Base-by-base conservation (phyloP, 1,140 invertebrate species). In the Heliothis subflexa region DNA sequence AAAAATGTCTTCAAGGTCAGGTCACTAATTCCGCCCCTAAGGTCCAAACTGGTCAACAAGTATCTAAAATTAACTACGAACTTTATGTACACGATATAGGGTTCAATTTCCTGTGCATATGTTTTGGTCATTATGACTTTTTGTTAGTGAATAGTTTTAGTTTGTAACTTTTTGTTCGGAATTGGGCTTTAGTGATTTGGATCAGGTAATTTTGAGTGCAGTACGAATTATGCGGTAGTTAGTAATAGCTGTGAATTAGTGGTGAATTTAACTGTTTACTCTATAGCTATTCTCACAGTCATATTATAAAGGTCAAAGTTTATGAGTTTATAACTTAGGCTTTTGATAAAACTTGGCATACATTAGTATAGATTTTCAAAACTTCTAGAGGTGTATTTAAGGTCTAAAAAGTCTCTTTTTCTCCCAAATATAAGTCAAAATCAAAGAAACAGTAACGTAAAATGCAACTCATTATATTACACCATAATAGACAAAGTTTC, bases 111-210 rank as follows among this genome's bases (percentile, higher is more conserved):
- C 33, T 73, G 71, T 47, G 45, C 16, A 66, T 5, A 66, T 12
- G 1, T 47, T 47, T 25, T 0, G n/a, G 52, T 57, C 16, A 13
- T 57, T 14, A 59, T 13, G 7, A 59, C 52, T 21, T 57, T 73
- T 73, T 59, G 50, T 57, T 40, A 16, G 3, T 59, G 47, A 64
- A 66, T 47, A 47, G 47, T 66, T 47, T 66, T 59, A 59, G 9
- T 40, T 73, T 59, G 40, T 73, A 55, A 57, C 52, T 73, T 73
- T 73, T 73, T 47, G 52, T 73, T 57, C 16, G 64, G 18, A 68
- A 68, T 68, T 47, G 40, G 64, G 45, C 18, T 49, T 68, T 16
- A 16, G 33, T 47, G 71, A 73, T 73, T 59, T 59, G n/a, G 52
- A 73, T 73, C 71, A 57, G 71, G 33, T 66, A 66, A 73, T 73